Base-by-base conservation (phyloP, 35 echinoderm and acorn worm species). In the Eucidaris tribuloides region DNA sequence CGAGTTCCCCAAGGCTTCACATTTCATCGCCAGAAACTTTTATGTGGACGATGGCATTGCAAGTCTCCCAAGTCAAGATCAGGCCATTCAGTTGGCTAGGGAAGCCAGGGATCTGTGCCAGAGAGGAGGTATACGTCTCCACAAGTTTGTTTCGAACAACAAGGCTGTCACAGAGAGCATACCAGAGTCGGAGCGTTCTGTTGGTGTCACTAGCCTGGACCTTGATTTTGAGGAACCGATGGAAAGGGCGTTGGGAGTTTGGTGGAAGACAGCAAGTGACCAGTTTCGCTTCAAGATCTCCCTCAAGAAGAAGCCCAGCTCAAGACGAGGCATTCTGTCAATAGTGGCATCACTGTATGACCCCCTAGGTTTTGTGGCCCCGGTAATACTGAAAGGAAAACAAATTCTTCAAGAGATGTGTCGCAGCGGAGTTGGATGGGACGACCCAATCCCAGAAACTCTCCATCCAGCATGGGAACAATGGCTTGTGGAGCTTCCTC, bases 291-390 rank as follows among this genome's bases (percentile, higher is more conserved):
- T 92, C 44, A 20, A 42, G 59, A 59, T 86, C 11, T 30, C 34
- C 27, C 58, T 92, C 29, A 86, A 80, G 17, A 60, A 84, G 20
- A 71, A 45, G 40, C 71, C 82, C 62, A 76, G 55, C 18, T 77
- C 87, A 19, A 71, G 87, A 77, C 66, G 78, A 45, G 88, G 72
- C 17, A 85, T 85, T 38, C 74, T 91, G 1, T 84, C 72, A 0
- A 80, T 58, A 7, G 62, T 93, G 31, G 79, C 79, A 39, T 94
- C 92, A 42, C 58, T 94, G 18, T 94, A 89, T 72, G 86, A 94
- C 54, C 92, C 92, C 0, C 34, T 94, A 50, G 86, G 92, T 29
- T 62, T 94, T 57, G 27, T 82, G 50, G 71, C 86, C 20, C 82
- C 81, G 9, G 62, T 94, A 43, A 52, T 89, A 34, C 44, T 94